Evolutionary conservation across 1,140 invertebrate species (phyloP), one percentile per base, ranked within the genome.

Genomic region (Zaprionus camerounensis): DNA sequence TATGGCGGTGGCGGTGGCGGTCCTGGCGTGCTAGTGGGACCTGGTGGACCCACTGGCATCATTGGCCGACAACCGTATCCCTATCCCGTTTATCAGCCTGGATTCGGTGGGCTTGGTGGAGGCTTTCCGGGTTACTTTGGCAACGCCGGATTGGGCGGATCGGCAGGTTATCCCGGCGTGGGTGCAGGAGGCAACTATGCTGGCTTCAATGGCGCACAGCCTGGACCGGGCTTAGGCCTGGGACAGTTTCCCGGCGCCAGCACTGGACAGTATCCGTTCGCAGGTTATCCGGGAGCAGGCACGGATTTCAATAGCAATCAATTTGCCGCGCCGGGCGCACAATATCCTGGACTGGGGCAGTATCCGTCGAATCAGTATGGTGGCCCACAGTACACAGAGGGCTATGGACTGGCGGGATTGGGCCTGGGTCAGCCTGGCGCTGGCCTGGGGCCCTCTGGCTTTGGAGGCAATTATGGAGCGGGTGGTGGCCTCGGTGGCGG

Each of bases 11-110:
- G 15, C 1, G 41, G 38, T 6, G 41, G 85, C 5, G 92, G 62
- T 73, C 85, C 85, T 1, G 94, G 94, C 5, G 81, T 95, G 6
- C 86, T 95, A 2, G 94, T 94, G 0, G 95, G 95, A 4, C 95
- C 95, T 2, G 94, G 93, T 3, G 94, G 94, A 62, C 94, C 94
- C 7, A 94, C 93, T 0, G 94, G 94, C 3, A 88, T 93, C 17
- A 93, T 94, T 44, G 94, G 94, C 2, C 64, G 92, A 28, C 65
- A 71, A n/a, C 80, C 76, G 4, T 57, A 31, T 0, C 5, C 76
- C 5, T 90, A 80, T 68, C 88, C 85, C 1, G 55, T 57, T 1
- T 88, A 85, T 53, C 85, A 90, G 58, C 78, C 81, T 0, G 79
- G 81, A 12, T 65, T 73, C 49, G 80, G 75, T 1, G 84, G 81